A percentile compares a stretch with the other conserved stretches of the same genome.
Evolutionary conservation across 2,797 vertebrate genomes (phyloP).

Genomic region (Sternotherus odoratus): DNA sequence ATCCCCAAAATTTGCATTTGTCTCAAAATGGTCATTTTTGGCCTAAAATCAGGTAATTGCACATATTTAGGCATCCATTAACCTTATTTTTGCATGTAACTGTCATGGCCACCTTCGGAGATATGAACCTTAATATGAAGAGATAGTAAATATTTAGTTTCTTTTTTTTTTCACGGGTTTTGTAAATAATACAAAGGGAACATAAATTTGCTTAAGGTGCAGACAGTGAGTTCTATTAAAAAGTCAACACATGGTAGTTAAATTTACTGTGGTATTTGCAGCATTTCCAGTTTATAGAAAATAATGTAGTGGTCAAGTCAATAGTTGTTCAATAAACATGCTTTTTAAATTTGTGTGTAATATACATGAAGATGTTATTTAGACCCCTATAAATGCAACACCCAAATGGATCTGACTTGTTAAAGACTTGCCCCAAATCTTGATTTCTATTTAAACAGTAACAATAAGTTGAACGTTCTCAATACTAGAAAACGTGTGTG

Average conservation of each 20-base stretch:
- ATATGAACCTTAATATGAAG: slow-evolving; percentile 10
- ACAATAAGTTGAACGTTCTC: neutral
- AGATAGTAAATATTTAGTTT: neutral
- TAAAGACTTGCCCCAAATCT: neutral
- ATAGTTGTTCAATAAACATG: neutral
- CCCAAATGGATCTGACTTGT: slow-evolving; percentile 24
- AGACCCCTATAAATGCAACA: neutral
- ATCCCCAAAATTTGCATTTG: neutral
- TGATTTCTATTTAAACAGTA: slow-evolving; percentile 3
- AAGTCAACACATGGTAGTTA: neutral
- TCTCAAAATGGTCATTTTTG: neutral
- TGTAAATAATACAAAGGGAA: neutral
- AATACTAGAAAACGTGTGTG: neutral
- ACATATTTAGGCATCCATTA: slow-evolving; percentile 1
- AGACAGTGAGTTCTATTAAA: neutral
- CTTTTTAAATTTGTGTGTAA: neutral
- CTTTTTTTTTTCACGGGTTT: neutral
- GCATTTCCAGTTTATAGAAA: slow-evolving; percentile 10
- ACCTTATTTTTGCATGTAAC: slow-evolving; percentile 8
- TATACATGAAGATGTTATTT: neutral
- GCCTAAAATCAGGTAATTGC: neutral
- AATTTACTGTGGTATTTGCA: neutral
- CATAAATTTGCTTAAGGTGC: neutral
- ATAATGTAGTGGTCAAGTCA: neutral
- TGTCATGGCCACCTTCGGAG: neutral